Percentiles rank a stretch among this genome's conserved stretches.
Evolutionary conservation across 2,888 invertebrate genomes (phyloP).

Genomic region (Tromatobia lineatoria): DNA sequence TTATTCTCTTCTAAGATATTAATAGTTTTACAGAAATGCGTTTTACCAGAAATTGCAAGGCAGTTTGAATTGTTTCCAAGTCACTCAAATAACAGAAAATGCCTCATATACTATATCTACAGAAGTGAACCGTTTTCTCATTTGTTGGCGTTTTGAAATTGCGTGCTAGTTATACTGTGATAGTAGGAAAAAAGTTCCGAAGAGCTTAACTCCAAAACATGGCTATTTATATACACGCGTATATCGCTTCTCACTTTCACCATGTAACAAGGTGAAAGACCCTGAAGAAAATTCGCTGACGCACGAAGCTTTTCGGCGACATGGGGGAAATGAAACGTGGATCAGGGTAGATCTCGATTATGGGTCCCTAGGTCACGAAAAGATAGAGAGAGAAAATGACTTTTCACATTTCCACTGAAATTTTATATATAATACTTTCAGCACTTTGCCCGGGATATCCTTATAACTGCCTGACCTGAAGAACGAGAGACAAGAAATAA

Average conservation of each 20-base stretch:
- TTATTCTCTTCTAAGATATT: too few relatives aligned
- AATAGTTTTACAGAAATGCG: too few relatives aligned
- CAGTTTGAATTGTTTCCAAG: background rate
- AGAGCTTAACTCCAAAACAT: slow-evolving; percentile 27
- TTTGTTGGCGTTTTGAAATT: slow-evolving; percentile 35
- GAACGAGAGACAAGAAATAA: background rate
- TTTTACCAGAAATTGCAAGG: too few relatives aligned
- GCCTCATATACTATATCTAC: background rate
- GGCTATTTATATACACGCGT: slow-evolving; percentile 4
- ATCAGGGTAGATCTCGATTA: slow-evolving; percentile 24
- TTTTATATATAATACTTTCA: slow-evolving; percentile 25
- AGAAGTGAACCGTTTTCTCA: slow-evolving; percentile 13
- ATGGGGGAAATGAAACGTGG: slow-evolving; percentile 14
- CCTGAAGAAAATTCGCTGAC: slow-evolving; percentile 50
- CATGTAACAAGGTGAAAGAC: slow-evolving; percentile 30
- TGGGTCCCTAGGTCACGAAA: slow-evolving; percentile 27
- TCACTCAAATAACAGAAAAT: background rate
- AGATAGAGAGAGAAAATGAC: slow-evolving; percentile 17
- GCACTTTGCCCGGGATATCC: slow-evolving; percentile 10
- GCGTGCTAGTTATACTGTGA: slow-evolving; percentile 29
- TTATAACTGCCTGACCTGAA: background rate
- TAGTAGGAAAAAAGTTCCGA: slow-evolving; percentile 29
- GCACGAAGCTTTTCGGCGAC: slow-evolving; percentile 10
- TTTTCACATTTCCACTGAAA: slow-evolving; percentile 38
- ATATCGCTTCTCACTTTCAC: background rate